Base-by-base conservation (phyloP, 1,140 invertebrate species). In the Hirudo medicinalis region DNA sequence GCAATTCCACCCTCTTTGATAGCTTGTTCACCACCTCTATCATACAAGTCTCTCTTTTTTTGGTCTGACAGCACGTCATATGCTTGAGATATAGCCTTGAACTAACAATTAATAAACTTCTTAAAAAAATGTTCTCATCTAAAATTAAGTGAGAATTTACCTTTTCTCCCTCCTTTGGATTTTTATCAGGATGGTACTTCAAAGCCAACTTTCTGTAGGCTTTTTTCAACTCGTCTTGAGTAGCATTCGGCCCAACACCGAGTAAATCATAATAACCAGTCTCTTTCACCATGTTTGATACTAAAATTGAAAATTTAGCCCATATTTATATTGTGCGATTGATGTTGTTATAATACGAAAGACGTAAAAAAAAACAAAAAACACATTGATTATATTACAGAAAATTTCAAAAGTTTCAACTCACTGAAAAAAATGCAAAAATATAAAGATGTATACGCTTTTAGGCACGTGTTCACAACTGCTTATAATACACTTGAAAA, bases 151-250 rank as follows among this genome's bases (percentile, higher is more conserved):
- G n/a, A 17, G 43, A 17, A 0, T 67, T 53, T 74, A 81, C 80
- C 77, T 80, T 82, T 69, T 82, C 80, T 49, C 92, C 94, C 83
- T 97, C 94, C 87, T 94, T 91, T 13, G 96, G 94, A 85, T 99
- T 99, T 84, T 99, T 99, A 81, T 99, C 96, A 20, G 94, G 94
- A 81, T 99, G 97, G 80, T 94, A 99, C 83, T 98, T 97, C 0
- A 99, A 83, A 15, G 94, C 94, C 72, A 97, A 83, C 84, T 83
- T 83, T 72, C 83, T 76, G 76, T 85, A 85, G 0, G 83, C 83
- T 74, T 85, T 99, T 80, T 99, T 99, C 29, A 99, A 82, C 81
- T 99, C 94, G 74, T 95, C 92, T 66, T 86, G 85, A 0, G 88
- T 87, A 76, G 92, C 92, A 0, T 87, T 87, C 6, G 93, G 91